Base-by-base conservation (phyloP, 2,888 invertebrate genomes). In the Dryocosmus kuriphilus region DNA sequence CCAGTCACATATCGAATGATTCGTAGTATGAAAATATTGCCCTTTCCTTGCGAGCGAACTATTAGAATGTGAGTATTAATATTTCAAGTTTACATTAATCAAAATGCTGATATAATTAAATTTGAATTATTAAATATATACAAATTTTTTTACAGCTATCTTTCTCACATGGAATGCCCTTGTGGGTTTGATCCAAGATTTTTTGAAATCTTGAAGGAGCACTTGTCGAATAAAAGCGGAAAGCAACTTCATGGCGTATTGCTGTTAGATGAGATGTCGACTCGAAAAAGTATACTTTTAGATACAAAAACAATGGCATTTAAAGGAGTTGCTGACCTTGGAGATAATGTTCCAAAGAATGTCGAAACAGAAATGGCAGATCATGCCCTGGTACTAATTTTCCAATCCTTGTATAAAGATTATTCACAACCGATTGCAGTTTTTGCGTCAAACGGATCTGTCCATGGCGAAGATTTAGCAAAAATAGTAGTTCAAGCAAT, bases 311-410 rank as follows among this genome's bases (percentile, higher is more conserved):
- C 22, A 16, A 57, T 74, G 30, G 19, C 30, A 0, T 55, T 57
- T 7, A 57, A 32, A 32, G 74, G 57, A 41, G 55, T 74, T 1
- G 11, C 32, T n/a, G 32, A 74, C 46, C 19, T 55, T 9, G n/a
- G 11, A 1, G 62, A 62, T 62, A 62, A 62, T 2, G n/a, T 1
- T 32, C 3, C 30, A 1, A 24, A 57, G 11, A 24, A 24, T 4
- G 7, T 24, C 1, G 57, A 57, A 24, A 61, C 74, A 24, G 74
- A 79, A 27, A 80, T 81, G 24, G 81, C 80, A 4, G 77, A 81
- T 67, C 79, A 82, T 73, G 80, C 77, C 2, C 74, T 82, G 38
- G 82, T 85, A 11, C 60, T 85, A 51, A 79, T 83, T 80, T 84
- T 82, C 75, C 84, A 82, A 75, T 79, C 83, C 9, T 55, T 84